Evolutionary conservation across 2,888 invertebrate genomes (phyloP), one percentile per base, ranked within the genome.

Genomic region (Cybosia mesomella): DNA sequence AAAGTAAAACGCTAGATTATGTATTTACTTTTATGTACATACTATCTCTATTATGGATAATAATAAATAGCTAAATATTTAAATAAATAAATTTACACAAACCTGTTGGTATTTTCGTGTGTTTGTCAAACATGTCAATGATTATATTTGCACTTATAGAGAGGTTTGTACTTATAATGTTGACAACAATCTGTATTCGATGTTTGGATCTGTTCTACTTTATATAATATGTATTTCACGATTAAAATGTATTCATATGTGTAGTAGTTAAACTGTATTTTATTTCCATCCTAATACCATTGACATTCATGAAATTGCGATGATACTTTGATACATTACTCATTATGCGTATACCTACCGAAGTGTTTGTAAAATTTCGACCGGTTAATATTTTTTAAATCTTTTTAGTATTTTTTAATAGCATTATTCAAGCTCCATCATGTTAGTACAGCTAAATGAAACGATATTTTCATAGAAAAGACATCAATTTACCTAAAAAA

Each of bases 181-280:
- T 77, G 67, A 66, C 57, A 72, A 64, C 62, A 73, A 77, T 75
- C 68, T 77, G 67, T 76, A 74, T 75, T 84, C 73, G 77, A 81
- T 85, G 83, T 87, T 82, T 82, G 85, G 77, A 85, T 82, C 80
- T 85, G 80, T 87, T 84, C 83, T 84, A 54, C 54, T 68, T 60
- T 62, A 81, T 85, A 79, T 79, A 83, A 84, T 85, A 87, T 90
- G 83, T 91, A 88, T 91, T 86, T 89, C 87, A 89, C 79, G 79
- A 89, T 88, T 91, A 90, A 63, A 92, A 91, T 90, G 90, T 89
- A 90, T 91, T 89, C 87, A 84, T 90, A 90, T 90, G 89, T 91
- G 92, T 91, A 92, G 92, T 85, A 86, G 78, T 74, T 81, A 77
- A 49, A 15, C 49, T 55, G 76, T 75, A 85, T 92, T 92, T 92